phyloP scores from a whole-genome alignment of 2,113 vertebrate genomes.

The Brienomyrus longianalis region DNA sequence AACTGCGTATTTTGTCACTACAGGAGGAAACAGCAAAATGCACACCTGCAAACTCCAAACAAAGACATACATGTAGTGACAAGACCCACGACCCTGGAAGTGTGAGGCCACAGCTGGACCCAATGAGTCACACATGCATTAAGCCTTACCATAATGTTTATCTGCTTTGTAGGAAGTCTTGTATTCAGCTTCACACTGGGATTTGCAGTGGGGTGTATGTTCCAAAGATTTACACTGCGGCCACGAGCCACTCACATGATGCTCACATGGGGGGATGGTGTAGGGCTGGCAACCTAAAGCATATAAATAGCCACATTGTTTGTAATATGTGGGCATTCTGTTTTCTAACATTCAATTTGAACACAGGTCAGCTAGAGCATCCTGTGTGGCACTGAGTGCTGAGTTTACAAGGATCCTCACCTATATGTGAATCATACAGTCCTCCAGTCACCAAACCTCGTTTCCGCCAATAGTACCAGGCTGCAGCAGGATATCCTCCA shows the following conservation, averaged over 20 bases:
- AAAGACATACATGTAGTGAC: neutral
- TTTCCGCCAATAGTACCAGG: conserved; percentile 81
- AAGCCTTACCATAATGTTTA: conserved; percentile 79
- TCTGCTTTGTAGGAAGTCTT: conserved; percentile 67
- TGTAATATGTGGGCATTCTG: neutral
- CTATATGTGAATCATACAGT: conserved; percentile 82
- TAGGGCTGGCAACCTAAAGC: conserved; percentile 81
- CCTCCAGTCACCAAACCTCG: conserved; percentile 85
- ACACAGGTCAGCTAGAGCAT: neutral
- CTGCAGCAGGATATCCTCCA: conserved; percentile 76
- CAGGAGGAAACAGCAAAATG: neutral
- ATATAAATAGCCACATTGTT: neutral
- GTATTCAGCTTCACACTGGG: conserved; percentile 76
- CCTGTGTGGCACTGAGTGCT: neutral
- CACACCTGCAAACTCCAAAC: neutral
- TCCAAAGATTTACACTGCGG: conserved; percentile 80
- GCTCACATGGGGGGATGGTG: conserved; percentile 89
- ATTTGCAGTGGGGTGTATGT: conserved; percentile 68
- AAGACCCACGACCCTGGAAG: neutral
- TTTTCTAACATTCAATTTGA: neutral
- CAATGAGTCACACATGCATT: neutral
- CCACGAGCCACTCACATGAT: conserved; percentile 83
- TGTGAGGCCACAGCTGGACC: neutral
- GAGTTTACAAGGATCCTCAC: conserved; percentile 55
- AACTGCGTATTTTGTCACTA: neutral